A percentile compares a stretch with the other conserved stretches of the same genome.
phyloP scores from a whole-genome alignment of 2,113 vertebrate species.

The Furnarius figulus region DNA sequence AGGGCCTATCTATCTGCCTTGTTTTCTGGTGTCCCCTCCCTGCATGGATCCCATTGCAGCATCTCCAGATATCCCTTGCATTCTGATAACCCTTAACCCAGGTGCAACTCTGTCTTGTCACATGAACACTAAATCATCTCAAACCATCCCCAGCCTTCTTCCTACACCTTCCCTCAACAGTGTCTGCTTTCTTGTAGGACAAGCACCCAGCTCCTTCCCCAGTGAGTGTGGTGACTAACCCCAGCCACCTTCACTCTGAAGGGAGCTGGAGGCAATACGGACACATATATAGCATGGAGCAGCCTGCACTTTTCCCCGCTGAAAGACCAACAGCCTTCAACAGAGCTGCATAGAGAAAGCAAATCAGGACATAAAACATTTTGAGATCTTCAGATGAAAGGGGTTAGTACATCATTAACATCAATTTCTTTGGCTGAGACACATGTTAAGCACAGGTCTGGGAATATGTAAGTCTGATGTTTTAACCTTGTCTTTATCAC shows the following conservation, averaged over 20 bases:
- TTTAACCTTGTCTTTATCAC: constrained; percentile 9
- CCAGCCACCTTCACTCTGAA: not conserved
- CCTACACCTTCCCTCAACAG: not conserved
- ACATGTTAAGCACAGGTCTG: not conserved
- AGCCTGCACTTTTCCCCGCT: not conserved
- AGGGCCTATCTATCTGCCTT: not conserved
- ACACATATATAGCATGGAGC: not conserved
- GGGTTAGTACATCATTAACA: not conserved
- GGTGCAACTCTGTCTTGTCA: not conserved
- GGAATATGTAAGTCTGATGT: not conserved
- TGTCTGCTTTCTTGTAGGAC: not conserved
- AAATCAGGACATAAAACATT: not conserved
- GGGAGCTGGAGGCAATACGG: not conserved
- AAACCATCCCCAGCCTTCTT: not conserved
- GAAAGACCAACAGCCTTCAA: not conserved
- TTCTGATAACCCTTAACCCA: not conserved
- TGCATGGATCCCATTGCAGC: not conserved
- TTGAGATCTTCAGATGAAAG: constrained; percentile 18
- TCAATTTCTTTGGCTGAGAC: not conserved
- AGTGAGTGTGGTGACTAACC: not conserved
- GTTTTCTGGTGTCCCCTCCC: not conserved
- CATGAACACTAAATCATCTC: not conserved
- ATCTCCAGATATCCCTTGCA: not conserved
- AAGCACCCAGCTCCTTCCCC: not conserved
- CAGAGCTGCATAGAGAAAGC: not conserved